Base-by-base conservation (phyloP, 37 sponge, comb jelly and placozoan species). In the Beroe forskalii region DNA sequence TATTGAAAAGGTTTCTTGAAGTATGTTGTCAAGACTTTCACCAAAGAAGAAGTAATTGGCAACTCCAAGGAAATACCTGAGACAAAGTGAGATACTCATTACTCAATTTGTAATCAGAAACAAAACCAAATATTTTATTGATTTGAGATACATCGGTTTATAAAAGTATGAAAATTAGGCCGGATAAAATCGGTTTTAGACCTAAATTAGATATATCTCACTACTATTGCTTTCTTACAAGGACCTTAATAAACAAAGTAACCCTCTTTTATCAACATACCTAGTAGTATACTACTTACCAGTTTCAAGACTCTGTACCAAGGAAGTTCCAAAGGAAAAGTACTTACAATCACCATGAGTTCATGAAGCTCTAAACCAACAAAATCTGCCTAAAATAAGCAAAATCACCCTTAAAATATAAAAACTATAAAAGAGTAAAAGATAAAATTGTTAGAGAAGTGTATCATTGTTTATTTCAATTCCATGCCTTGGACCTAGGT, bases 291-390 rank as follows among this genome's bases (percentile, higher is more conserved):
- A 80, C 8, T n/a, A 44, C 86, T 80, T 44, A 80, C 86, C 86
- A 80, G 55, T 80, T 80, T n/a, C 30, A 80, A 30, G 22, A 80
- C 86, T 80, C 86, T 67, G 89, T 92, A 96, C 38, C 93, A 93
- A 0, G 96, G 98, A 23, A 97, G 90, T 39, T 96, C 93, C 41
- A 96, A 90, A 61, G 96, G 93, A 39, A 67, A 92, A 66, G 90
- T 91, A 90, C 95, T 94, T 23, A 95, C 96, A 90, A 97, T 96
- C 36, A 91, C 90, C 66, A 97, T 93, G 25, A 97, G 91, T 89
- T 97, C 98, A 25, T 97, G 95, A 89, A 97, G 30, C 94, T 94
- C 67, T 95, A 94, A 32, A 95, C 76, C 63, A 94, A 92, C 0
- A 97, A 67, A n/a, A 63, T 24, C 25, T 55, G 17, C 17, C 9